Percentiles rank a stretch among this genome's conserved stretches.
Conservation (phyloP, 35 echinoderm and acorn worm genomes). For the Patiria miniata region DNA sequence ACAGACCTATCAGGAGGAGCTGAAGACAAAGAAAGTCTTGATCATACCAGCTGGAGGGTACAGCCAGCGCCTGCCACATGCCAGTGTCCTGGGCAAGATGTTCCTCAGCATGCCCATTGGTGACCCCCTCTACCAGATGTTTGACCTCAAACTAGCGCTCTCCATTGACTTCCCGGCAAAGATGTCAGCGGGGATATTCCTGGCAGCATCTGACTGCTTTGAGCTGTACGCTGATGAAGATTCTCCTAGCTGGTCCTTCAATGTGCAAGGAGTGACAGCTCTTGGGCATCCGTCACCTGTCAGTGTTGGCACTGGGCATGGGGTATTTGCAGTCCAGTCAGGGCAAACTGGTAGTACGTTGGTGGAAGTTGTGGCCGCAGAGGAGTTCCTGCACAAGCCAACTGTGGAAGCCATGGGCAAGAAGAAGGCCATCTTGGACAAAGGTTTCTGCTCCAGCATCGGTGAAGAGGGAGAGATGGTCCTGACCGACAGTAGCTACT, state of each 20-base stretch:
- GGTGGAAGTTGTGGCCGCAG: slow-evolving; percentile 58
- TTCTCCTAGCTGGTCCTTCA: slow-evolving; percentile 64
- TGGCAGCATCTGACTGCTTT: slow-evolving; percentile 76
- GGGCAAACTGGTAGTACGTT: not conserved
- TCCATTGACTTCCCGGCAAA: slow-evolving; percentile 89
- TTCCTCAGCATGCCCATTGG: slow-evolving; percentile 88
- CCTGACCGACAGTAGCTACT: slow-evolving; percentile 84
- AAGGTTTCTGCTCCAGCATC: slow-evolving; percentile 17
- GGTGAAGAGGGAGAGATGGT: slow-evolving; percentile 54
- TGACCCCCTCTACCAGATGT: slow-evolving; percentile 85
- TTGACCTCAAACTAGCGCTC: slow-evolving; percentile 76
- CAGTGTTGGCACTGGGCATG: slow-evolving; percentile 78
- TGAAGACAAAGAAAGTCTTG: slow-evolving; percentile 65
- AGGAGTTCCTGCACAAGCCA: slow-evolving; percentile 86
- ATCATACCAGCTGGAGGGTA: slow-evolving; percentile 91
- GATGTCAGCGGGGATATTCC: slow-evolving; percentile 83
- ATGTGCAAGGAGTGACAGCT: slow-evolving; percentile 79
- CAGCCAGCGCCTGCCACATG: slow-evolving; percentile 88
- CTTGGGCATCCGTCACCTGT: slow-evolving; percentile 83
- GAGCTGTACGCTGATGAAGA: slow-evolving; percentile 61
- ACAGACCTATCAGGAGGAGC: slow-evolving; percentile 38
- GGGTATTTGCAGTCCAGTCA: slow-evolving; percentile 70
- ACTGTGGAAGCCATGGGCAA: slow-evolving; percentile 51
- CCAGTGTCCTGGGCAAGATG: slow-evolving; percentile 85
- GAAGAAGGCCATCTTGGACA: slow-evolving; percentile 48